Conservation (phyloP, 1,140 invertebrate genomes). For the Hydropsyche tenuis region DNA sequence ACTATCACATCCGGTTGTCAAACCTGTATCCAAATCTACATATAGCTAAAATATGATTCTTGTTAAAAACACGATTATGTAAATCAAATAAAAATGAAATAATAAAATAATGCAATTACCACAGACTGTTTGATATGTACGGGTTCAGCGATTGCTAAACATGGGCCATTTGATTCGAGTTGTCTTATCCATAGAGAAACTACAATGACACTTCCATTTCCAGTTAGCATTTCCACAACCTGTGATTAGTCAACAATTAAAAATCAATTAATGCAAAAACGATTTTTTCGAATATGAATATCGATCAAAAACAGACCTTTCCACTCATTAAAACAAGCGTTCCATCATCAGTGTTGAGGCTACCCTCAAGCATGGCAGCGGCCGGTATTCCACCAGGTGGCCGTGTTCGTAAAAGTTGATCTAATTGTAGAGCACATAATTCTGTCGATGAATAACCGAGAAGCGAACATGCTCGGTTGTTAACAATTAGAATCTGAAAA, state of each 20-base stretch:
- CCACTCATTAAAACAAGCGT: constrained; percentile 67
- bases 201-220: constrained; percentile 62
- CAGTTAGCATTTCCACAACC: constrained; percentile 67
- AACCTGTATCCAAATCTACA: constrained; percentile 60
- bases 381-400: constrained; percentile 61
- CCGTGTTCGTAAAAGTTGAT: constrained; percentile 63
- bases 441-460: constrained; percentile 67
- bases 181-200: constrained; percentile 70
- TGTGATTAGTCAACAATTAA: constrained; percentile 43
- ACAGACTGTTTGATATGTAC: constrained; percentile 63
- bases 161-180: constrained; percentile 65
- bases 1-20: constrained; percentile 58
- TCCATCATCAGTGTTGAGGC: constrained; percentile 64
- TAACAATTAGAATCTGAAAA: constrained; percentile 69
- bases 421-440: constrained; percentile 63
- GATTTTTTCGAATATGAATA: not conserved
- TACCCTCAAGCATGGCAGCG: constrained; percentile 64
- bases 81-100: constrained; percentile 19
- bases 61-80: not conserved
- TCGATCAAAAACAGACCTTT: constrained; percentile 58
- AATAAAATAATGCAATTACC: constrained; percentile 52
- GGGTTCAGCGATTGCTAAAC: constrained; percentile 70
- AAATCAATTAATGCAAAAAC: not conserved
- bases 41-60: constrained; percentile 53
- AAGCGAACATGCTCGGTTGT: constrained; percentile 66